Percentiles rank a stretch among this genome's conserved stretches.
These are phyloP conservation scores for Styela clava DNA, from an alignment of 23 tunicate genomes.

Conservation along the genomic window DNA sequence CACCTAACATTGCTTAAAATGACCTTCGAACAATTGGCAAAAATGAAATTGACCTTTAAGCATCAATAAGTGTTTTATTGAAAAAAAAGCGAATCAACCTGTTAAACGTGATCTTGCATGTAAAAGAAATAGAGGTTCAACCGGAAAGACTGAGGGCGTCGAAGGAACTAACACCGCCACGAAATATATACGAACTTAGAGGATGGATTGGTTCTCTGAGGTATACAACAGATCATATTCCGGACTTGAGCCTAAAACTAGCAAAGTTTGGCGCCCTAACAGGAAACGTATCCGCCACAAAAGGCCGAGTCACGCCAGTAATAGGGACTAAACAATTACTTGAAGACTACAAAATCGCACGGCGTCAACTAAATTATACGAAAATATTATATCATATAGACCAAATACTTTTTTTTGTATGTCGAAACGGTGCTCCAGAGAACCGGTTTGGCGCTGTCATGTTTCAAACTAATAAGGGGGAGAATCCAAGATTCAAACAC, in stretches of 20 bases:
- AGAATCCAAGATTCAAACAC: background rate
- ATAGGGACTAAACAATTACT: background rate
- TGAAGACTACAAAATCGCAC: background rate
- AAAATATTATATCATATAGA: background rate
- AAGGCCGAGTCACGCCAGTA: background rate
- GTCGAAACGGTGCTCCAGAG: slow-evolving; percentile 22
- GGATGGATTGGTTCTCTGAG: background rate
- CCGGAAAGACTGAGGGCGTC: slow-evolving; percentile 15
- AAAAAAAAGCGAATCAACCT: background rate
- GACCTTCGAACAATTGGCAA: background rate
- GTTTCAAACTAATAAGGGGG: slow-evolving; percentile 18
- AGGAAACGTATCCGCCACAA: background rate
- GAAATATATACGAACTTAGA: slow-evolving; percentile 1
- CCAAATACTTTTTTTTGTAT: background rate
- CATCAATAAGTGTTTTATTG: background rate
- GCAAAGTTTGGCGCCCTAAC: background rate
- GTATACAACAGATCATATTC: slow-evolving; percentile 23
- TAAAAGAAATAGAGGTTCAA: background rate
- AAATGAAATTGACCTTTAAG: background rate
- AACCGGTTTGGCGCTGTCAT: slow-evolving; percentile 29
- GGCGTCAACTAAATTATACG: background rate
- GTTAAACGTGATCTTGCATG: background rate
- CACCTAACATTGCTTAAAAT: slow-evolving; percentile 18
- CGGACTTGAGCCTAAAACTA: background rate
- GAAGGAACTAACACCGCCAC: slow-evolving; percentile 3